A percentile compares a stretch with the other conserved stretches of the same genome.
Evolutionary conservation across 2,888 invertebrate genomes (phyloP).

Genomic region (Epinotia brunnichana): DNA sequence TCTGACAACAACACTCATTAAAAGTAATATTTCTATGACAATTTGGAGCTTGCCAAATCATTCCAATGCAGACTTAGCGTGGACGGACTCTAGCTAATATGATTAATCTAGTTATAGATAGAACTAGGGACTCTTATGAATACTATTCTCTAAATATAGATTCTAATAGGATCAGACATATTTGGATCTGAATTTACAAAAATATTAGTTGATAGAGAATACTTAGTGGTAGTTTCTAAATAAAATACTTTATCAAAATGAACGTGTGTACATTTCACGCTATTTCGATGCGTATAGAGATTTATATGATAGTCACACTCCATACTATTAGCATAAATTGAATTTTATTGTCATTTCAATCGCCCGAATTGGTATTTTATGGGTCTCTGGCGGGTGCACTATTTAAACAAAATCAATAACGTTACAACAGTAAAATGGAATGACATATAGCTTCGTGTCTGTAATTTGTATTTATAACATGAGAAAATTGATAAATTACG

Average conservation of each 20-base stretch:
- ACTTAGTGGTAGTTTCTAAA: not conserved
- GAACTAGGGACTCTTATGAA: too few species aligned
- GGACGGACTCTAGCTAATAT: too few species aligned
- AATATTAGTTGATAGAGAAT: too few species aligned
- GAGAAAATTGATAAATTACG: not conserved
- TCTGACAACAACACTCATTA: too few species aligned
- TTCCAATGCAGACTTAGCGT: too few species aligned
- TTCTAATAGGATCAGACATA: too few species aligned
- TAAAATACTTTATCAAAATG: not conserved
- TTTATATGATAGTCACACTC: slow-evolving; percentile 3
- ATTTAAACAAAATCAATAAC: slow-evolving; percentile 19
- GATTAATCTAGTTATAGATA: too few species aligned
- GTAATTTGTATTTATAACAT: not conserved
- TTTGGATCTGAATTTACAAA: too few species aligned
- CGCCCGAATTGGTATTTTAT: slow-evolving; percentile 21
- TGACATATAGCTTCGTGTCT: not conserved
- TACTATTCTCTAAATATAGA: too few species aligned
- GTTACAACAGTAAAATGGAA: not conserved
- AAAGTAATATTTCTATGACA: too few species aligned
- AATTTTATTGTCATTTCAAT: slow-evolving; percentile 25
- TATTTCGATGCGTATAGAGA: not conserved
- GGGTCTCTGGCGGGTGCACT: slow-evolving; percentile 11
- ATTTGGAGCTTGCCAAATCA: too few species aligned
- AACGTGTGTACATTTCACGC: not conserved
- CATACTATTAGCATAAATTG: slow-evolving; percentile 25